A percentile compares a stretch with the other conserved stretches of the same genome.
phyloP scores from a whole-genome alignment of 2,888 invertebrate species.

The Sinopyrophorus schimmeli region DNA sequence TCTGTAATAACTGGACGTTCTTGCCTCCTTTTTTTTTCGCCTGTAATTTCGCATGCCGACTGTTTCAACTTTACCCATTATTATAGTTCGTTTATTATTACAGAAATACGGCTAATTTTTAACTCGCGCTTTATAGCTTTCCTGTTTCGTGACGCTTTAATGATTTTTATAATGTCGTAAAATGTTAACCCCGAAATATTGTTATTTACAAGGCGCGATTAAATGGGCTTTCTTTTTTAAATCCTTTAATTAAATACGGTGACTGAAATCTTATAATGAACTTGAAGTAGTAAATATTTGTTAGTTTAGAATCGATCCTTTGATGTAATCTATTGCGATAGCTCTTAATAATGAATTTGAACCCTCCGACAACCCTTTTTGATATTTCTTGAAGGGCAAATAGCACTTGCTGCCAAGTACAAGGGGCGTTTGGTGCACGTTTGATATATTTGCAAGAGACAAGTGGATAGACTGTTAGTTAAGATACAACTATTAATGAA shows the following conservation, averaged over 20 bases:
- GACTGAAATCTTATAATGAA: no score
- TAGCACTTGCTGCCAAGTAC: not conserved
- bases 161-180: constrained; percentile 24
- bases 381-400: constrained; percentile 6
- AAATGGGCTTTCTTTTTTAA: no score
- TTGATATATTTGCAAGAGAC: constrained; percentile 33
- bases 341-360: no score
- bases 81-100: constrained; percentile 21
- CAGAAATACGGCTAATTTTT: constrained; percentile 30
- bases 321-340: no score
- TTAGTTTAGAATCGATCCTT: no score
- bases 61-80: constrained; percentile 1
- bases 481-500: constrained; percentile 36
- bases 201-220: no score
- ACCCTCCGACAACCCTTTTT: constrained; percentile 5
- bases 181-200: no score
- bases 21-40: not conserved
- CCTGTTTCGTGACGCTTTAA: constrained; percentile 35
- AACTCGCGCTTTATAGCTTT: constrained; percentile 30
- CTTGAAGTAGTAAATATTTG: no score
- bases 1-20: constrained; percentile 8
- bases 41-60: constrained; percentile 7
- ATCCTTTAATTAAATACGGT: no score
- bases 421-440: constrained; percentile 9
- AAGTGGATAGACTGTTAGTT: constrained; percentile 35